A percentile compares a stretch with the other conserved stretches of the same genome.
Conservation (phyloP, 2,888 invertebrate genomes). For the Drosophila helvetica region DNA sequence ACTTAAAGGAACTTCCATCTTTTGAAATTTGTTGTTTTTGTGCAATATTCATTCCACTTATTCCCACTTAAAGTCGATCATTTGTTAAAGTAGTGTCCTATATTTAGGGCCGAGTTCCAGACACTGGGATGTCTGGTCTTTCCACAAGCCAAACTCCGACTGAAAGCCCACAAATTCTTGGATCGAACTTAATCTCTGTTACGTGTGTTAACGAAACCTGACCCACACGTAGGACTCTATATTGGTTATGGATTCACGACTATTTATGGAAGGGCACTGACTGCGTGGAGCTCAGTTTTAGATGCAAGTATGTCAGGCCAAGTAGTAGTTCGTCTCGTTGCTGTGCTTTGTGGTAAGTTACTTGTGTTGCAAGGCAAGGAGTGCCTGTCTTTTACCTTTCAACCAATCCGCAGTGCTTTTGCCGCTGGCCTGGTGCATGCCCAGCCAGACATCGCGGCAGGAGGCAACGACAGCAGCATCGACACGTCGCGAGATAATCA, state of each 20-base stretch:
- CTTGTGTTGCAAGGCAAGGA: not conserved
- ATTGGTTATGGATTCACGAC: not conserved
- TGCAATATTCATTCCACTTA: not conserved
- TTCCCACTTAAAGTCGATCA: not conserved
- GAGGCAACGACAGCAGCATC: not conserved
- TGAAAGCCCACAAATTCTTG: not conserved
- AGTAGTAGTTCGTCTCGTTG: conserved; percentile 13
- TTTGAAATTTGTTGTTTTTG: no score
- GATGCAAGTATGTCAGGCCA: conserved; percentile 5
- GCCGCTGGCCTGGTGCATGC: conserved; percentile 10
- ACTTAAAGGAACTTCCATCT: no score
- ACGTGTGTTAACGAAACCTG: conserved; percentile 36
- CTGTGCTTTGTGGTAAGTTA: conserved; percentile 50
- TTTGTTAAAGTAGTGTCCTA: no score
- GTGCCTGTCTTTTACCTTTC: not conserved
- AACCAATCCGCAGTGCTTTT: conserved; percentile 11
- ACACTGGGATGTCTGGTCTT: not conserved
- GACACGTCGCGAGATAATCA: conserved; percentile 43
- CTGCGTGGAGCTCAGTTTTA: conserved; percentile 11
- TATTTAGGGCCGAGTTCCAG: not conserved
- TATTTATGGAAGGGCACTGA: conserved; percentile 49
- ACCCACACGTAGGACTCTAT: conserved; percentile 47
- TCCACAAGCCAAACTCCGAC: not conserved
- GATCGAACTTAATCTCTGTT: conserved; percentile 29
- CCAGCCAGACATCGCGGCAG: conserved; percentile 2